A percentile compares a stretch with the other conserved stretches of the same genome.
Conservation (phyloP, 2,797 vertebrate species). For the Pelobates cultripes region DNA sequence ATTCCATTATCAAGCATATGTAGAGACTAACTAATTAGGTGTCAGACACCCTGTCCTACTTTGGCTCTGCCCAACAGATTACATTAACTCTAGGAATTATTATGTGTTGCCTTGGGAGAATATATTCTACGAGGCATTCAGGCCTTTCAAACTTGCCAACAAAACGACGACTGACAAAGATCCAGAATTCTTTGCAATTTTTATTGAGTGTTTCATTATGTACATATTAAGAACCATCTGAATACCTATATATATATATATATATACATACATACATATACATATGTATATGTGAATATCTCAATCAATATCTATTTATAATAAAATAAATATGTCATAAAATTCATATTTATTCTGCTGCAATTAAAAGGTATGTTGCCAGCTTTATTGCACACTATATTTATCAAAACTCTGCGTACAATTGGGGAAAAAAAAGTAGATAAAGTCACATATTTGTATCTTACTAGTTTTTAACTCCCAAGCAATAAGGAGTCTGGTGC, state of each 20-base stretch:
- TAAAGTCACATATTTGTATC: too few relatives aligned
- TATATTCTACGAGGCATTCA: constrained; percentile 4
- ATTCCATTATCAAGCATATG: not conserved
- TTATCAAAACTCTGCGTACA: too few relatives aligned
- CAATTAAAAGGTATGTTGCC: too few relatives aligned
- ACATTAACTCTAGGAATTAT: constrained; percentile 21
- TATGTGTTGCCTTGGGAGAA: constrained; percentile 21
- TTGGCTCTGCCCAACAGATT: constrained; percentile 18
- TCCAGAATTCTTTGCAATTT: constrained; percentile 8
- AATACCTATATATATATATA: not conserved
- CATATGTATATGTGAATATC: too few relatives aligned
- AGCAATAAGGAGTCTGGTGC: too few relatives aligned
- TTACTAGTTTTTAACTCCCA: too few relatives aligned
- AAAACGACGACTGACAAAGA: constrained; percentile 13
- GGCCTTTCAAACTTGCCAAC: not conserved
- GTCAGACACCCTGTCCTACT: not conserved
- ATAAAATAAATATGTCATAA: too few relatives aligned
- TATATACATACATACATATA: not conserved
- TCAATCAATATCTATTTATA: too few relatives aligned
- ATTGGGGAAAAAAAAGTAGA: too few relatives aligned
- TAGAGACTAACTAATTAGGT: not conserved
- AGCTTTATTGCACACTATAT: too few relatives aligned
- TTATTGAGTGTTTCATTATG: constrained; percentile 41
- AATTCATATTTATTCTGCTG: too few relatives aligned
- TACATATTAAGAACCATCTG: not conserved